phyloP scores from a whole-genome alignment of 2,888 invertebrate species.

The Sminthurides aquaticus region DNA sequence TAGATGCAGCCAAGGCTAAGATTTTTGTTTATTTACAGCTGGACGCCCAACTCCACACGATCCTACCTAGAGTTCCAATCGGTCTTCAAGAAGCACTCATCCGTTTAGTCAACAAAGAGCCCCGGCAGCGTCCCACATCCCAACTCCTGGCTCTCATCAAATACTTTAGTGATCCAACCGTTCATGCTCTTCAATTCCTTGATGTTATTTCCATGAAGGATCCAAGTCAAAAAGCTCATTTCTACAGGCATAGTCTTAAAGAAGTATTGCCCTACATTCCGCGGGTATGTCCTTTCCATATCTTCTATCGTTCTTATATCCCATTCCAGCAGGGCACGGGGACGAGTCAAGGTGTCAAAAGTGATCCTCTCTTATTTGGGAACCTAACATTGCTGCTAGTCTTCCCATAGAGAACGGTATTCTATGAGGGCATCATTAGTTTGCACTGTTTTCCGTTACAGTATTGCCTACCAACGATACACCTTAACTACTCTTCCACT shows the following conservation, averaged over 20 bases:
- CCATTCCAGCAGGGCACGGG: no score
- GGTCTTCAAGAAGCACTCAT: conserved; percentile 79
- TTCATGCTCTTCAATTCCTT: conserved; percentile 84
- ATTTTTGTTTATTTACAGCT: conserved; percentile 61
- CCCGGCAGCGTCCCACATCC: conserved; percentile 78
- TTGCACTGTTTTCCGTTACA: no score
- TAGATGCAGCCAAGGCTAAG: no score
- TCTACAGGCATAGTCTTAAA: conserved; percentile 77
- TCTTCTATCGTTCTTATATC: neutral
- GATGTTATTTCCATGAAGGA: conserved; percentile 91
- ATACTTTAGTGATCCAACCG: conserved; percentile 84
- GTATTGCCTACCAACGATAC: no score
- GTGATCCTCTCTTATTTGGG: no score
- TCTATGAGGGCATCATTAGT: no score
- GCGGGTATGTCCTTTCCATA: conserved; percentile 59
- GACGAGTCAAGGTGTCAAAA: no score
- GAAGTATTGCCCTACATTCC: conserved; percentile 82
- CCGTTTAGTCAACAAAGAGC: conserved; percentile 72
- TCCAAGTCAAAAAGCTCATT: conserved; percentile 72
- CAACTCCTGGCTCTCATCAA: conserved; percentile 83
- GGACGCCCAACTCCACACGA: conserved; percentile 69
- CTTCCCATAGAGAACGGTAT: no score
- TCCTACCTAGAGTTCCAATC: conserved; percentile 70
- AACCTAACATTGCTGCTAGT: no score
- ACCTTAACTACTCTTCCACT: no score